Conservation (phyloP, 1,140 invertebrate species). For the Ridgeia piscesae region DNA sequence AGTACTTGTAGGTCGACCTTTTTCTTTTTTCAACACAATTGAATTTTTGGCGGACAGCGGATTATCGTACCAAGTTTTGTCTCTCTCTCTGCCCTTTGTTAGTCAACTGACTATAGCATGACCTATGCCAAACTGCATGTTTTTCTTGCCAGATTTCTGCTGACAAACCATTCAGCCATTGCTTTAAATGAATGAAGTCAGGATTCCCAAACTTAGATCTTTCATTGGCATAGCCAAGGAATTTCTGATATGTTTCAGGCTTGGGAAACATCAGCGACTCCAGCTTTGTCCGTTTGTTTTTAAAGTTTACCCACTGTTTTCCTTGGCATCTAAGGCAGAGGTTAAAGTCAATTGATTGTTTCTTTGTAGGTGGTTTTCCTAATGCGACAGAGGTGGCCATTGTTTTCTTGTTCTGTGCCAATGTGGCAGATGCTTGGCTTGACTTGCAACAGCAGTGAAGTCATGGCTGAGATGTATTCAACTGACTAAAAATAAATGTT, state of each 20-base stretch:
- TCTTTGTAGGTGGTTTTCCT: neutral
- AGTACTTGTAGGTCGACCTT: no score
- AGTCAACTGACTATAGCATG: neutral
- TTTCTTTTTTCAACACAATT: no score
- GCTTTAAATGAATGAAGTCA: neutral
- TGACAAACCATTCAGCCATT: neutral
- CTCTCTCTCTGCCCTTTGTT: neutral
- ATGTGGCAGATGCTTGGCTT: no score
- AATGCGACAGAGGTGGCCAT: no score
- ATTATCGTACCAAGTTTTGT: neutral
- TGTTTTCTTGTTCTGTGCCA: no score
- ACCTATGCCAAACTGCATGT: neutral
- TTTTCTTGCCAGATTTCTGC: neutral
- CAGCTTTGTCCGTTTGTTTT: neutral
- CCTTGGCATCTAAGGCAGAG: neutral
- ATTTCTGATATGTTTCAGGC: neutral
- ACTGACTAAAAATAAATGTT: no score
- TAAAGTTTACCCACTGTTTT: neutral
- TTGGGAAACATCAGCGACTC: neutral
- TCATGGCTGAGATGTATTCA: no score
- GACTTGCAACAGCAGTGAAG: no score
- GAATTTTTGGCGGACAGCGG: neutral
- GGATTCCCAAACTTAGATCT: neutral
- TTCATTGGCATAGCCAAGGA: neutral
- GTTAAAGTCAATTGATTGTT: neutral